phyloP scores from a whole-genome alignment of 1,140 invertebrate genomes.

The Saccostrea glomerata region DNA sequence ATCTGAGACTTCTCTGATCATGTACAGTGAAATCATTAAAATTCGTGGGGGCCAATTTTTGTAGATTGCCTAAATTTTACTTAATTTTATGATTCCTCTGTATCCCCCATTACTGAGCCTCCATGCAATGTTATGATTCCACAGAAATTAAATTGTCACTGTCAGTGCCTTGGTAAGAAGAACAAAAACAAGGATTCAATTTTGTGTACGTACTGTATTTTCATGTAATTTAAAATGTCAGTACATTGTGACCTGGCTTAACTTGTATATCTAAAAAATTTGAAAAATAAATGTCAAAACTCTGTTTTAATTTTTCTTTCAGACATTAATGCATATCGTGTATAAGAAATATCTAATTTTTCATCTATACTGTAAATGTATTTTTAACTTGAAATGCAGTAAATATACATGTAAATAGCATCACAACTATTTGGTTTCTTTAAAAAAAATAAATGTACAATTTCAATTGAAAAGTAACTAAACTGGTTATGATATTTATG shows the following conservation, averaged over 20 bases:
- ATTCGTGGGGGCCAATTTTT: no score
- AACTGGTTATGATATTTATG: slow-evolving; percentile 27
- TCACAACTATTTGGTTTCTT: neutral
- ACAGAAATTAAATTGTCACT: no score
- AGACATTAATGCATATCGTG: neutral
- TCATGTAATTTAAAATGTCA: no score
- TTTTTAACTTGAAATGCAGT: neutral
- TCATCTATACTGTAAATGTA: neutral
- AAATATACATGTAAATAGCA: neutral
- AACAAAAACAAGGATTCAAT: no score
- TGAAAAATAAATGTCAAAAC: neutral
- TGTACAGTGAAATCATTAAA: no score
- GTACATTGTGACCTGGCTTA: neutral
- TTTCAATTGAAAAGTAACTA: neutral
- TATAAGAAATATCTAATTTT: neutral
- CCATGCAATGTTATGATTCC: no score
- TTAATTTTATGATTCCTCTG: no score
- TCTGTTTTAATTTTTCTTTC: neutral
- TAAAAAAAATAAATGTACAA: neutral
- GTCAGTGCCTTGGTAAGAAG: no score
- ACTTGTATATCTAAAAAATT: neutral
- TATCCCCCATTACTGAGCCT: no score
- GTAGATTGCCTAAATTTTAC: no score
- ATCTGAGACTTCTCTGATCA: no score
- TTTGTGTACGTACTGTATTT: no score